Conservation (phyloP, 2,888 invertebrate species). For the Coenonympha glycerion region DNA sequence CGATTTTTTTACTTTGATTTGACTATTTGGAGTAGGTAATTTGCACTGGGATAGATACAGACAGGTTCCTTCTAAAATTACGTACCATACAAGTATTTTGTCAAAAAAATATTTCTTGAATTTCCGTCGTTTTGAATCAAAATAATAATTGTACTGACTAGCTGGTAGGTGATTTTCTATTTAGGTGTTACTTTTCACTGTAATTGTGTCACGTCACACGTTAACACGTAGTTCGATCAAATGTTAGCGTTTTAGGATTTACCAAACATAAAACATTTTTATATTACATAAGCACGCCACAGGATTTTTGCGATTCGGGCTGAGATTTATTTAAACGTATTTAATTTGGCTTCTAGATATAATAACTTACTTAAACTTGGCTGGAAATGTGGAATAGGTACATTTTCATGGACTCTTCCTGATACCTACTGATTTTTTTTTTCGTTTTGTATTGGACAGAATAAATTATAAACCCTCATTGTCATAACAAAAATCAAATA, state of each 20-base stretch:
- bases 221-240: constrained; percentile 36
- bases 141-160: constrained; percentile 40
- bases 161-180: constrained; percentile 46
- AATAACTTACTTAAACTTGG: too few relatives aligned
- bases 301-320: constrained; percentile 52
- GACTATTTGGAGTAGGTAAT: not conserved
- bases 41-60: constrained; percentile 3
- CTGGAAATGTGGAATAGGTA: too few relatives aligned
- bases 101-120: not conserved
- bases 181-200: constrained; percentile 39
- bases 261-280: constrained; percentile 37
- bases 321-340: too few relatives aligned
- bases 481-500: too few relatives aligned
- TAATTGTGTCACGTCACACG: too few relatives aligned
- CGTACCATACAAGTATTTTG: not conserved
- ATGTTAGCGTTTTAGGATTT: constrained; percentile 36
- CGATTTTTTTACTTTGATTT: not conserved
- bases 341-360: too few relatives aligned
- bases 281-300: constrained; percentile 50
- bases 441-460: too few relatives aligned
- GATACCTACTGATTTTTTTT: too few relatives aligned
- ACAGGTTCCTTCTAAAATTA: too few relatives aligned
- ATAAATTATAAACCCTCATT: too few relatives aligned
- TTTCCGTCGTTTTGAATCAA: constrained; percentile 14
- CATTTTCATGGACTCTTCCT: too few relatives aligned